These are phyloP conservation scores for Papilio dardanus DNA, from an alignment of 1,140 invertebrate genomes.

Conservation along the genomic window DNA sequence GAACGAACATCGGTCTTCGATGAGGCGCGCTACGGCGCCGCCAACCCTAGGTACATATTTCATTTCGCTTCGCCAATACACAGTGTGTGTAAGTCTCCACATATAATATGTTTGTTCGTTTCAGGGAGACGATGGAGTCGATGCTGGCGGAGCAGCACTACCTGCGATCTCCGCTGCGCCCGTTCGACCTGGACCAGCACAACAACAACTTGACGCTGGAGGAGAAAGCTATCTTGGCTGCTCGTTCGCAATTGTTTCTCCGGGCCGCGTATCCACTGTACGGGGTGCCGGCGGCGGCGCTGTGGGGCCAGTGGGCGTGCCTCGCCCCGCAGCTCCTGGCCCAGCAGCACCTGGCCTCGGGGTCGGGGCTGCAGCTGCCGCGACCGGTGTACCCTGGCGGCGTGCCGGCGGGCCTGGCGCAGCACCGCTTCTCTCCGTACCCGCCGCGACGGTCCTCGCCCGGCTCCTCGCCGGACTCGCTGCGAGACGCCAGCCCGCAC, in stretches of 20 bases:
- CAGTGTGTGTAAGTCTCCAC: not conserved
- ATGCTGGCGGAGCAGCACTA: constrained; percentile 91
- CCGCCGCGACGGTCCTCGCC: constrained; percentile 76
- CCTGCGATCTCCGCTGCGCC: constrained; percentile 87
- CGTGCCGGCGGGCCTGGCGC: constrained; percentile 76
- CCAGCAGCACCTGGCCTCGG: constrained; percentile 77
- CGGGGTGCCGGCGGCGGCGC: constrained; percentile 81
- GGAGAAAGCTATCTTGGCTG: constrained; percentile 89
- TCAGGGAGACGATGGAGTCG: constrained; percentile 92
- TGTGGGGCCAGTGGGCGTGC: constrained; percentile 86
- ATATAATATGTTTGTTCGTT: constrained; percentile 46
- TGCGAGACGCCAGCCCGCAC: constrained; percentile 81
- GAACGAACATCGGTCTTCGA: constrained; percentile 75
- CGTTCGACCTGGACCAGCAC: constrained; percentile 89
- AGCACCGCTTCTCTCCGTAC: constrained; percentile 84
- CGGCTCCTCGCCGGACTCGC: constrained; percentile 82
- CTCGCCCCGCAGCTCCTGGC: constrained; percentile 83
- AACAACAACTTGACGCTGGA: constrained; percentile 88
- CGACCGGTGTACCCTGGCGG: constrained; percentile 81
- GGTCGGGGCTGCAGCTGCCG: constrained; percentile 79
- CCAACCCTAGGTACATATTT: constrained; percentile 77
- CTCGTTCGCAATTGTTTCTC: constrained; percentile 86
- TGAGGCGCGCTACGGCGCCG: constrained; percentile 75
- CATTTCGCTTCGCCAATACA: constrained; percentile 44
- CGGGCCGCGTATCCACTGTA: constrained; percentile 86